These are phyloP conservation scores for Callimorpha dominula DNA, from an alignment of 2,888 invertebrate species.

Conservation along the genomic window DNA sequence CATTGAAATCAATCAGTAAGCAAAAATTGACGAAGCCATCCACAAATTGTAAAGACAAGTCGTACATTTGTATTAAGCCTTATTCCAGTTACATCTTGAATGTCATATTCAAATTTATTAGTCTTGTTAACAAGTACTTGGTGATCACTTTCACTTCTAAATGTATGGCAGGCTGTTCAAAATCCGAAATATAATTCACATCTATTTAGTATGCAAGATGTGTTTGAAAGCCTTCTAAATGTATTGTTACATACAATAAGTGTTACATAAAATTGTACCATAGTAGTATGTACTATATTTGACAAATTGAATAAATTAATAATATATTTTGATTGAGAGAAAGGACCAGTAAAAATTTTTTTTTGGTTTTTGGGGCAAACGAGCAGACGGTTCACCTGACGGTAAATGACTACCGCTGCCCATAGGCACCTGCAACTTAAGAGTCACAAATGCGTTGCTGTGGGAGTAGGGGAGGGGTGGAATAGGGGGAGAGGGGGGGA, in stretches of 20 bases:
- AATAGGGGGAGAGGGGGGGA: no score
- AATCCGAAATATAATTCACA: slow-evolving; percentile 32
- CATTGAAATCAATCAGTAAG: neutral
- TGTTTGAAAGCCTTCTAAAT: slow-evolving; percentile 26
- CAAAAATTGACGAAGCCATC: neutral
- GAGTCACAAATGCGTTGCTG: no score
- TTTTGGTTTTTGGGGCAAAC: neutral
- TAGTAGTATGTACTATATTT: neutral
- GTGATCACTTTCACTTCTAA: slow-evolving; percentile 48
- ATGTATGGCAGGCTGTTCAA: slow-evolving; percentile 35
- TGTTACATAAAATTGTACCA: slow-evolving; percentile 17
- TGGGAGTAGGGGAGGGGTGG: no score
- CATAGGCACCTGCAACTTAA: no score
- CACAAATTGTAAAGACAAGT: slow-evolving; percentile 2
- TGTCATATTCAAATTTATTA: slow-evolving; percentile 52
- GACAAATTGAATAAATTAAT: neutral
- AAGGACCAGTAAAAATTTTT: neutral
- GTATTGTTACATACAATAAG: slow-evolving; percentile 22
- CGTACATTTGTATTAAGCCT: slow-evolving; percentile 19
- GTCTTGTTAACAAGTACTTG: slow-evolving; percentile 33
- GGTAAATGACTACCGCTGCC: no score
- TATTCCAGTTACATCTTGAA: slow-evolving; percentile 28
- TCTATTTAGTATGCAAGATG: slow-evolving; percentile 39
- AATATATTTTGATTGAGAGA: neutral
- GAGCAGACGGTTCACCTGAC: no score